These are phyloP conservation scores for Watsonalla cultraria DNA, from an alignment of 2,888 invertebrate genomes.

Conservation along the genomic window DNA sequence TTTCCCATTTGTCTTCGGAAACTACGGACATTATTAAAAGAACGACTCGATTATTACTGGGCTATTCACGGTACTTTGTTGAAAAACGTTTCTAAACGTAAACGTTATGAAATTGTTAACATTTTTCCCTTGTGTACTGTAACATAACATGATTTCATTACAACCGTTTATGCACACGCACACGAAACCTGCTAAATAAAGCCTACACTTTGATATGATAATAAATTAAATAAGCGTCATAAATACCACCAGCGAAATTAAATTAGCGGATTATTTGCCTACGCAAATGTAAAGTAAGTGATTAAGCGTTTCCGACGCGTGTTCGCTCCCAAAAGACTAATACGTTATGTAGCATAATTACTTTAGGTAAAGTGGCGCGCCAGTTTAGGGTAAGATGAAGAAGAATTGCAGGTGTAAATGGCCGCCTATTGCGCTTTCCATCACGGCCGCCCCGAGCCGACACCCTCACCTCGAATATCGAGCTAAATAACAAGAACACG, in stretches of 20 bases:
- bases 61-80: conserved; percentile 37
- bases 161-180: conserved; percentile 65
- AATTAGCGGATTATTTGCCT: conserved; percentile 74
- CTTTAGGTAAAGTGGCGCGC: conserved; percentile 69
- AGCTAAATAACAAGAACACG: conserved; percentile 42
- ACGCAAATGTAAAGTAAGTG: conserved; percentile 75
- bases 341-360: conserved; percentile 74
- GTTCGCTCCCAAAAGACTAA: conserved; percentile 75
- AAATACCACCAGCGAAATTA: conserved; percentile 69
- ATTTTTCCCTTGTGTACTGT: conserved; percentile 56
- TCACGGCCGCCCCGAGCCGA: conserved; percentile 42
- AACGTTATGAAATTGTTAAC: conserved; percentile 56
- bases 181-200: conserved; percentile 60
- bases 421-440: conserved; percentile 69
- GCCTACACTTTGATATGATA: conserved; percentile 72
- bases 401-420: conserved; percentile 76
- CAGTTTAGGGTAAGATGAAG: conserved; percentile 74
- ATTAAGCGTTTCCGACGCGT: conserved; percentile 73
- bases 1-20: conserved; percentile 12
- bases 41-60: conserved; percentile 23
- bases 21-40: conserved; percentile 15
- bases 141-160: conserved; percentile 64
- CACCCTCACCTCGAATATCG: conserved; percentile 33
- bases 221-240: conserved; percentile 73
- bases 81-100: conserved; percentile 47